Conservation (phyloP, 2,113 vertebrate species). For the Atrichornis clamosus region DNA sequence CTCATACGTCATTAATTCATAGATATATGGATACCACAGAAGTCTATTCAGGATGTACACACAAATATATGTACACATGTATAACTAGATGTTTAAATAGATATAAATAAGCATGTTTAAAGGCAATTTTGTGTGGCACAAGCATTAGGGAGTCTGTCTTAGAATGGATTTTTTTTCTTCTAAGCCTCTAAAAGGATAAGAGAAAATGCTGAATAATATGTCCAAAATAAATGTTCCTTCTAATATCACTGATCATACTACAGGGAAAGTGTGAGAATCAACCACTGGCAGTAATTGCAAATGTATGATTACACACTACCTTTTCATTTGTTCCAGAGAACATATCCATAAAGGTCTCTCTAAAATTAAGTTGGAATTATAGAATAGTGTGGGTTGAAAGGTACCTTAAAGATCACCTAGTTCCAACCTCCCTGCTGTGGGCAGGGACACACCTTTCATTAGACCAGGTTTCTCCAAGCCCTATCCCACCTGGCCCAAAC, state of each 20-base stretch:
- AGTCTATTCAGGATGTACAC: background rate
- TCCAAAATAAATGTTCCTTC: background rate
- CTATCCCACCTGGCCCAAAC: background rate
- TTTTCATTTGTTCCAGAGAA: background rate
- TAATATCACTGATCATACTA: background rate
- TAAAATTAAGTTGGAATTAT: background rate
- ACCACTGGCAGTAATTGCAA: background rate
- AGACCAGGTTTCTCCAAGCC: background rate
- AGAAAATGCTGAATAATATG: background rate
- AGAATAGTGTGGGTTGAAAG: background rate
- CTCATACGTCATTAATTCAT: background rate
- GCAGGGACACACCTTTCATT: background rate
- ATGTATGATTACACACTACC: background rate
- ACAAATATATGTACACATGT: accelerated
- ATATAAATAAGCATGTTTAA: background rate
- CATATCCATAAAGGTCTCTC: background rate
- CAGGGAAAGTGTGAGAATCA: background rate
- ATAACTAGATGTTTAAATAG: accelerated
- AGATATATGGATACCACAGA: background rate
- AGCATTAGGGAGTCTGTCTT: background rate
- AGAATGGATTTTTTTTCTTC: background rate
- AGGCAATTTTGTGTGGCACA: background rate
- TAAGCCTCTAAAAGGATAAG: background rate
- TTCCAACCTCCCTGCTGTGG: background rate
- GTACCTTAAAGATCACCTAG: background rate